A percentile compares a stretch with the other conserved stretches of the same genome.
Conservation (phyloP, 2,797 vertebrate species). For the Calcarius lapponicus region DNA sequence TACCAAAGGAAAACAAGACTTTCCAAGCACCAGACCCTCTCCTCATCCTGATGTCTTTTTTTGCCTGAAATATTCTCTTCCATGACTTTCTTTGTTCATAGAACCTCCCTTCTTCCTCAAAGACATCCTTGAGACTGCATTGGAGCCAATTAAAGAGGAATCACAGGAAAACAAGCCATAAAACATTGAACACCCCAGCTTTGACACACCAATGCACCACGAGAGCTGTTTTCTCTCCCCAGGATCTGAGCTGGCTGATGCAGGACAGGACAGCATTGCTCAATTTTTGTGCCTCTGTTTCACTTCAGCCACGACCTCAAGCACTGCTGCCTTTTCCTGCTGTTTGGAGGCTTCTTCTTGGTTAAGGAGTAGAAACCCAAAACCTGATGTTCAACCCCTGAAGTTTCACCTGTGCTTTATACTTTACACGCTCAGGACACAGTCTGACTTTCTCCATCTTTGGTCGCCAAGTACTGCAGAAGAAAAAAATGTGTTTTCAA, state of each 20-base stretch:
- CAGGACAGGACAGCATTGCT: neutral
- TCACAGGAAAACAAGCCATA: neutral
- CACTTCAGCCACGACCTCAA: neutral
- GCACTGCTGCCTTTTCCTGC: neutral
- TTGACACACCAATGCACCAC: neutral
- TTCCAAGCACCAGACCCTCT: neutral
- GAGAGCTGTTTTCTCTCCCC: neutral
- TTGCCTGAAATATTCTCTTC: neutral
- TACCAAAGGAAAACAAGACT: neutral
- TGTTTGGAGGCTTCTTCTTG: neutral
- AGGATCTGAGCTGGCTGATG: neutral
- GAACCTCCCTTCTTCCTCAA: neutral
- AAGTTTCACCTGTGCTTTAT: neutral
- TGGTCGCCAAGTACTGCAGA: neutral
- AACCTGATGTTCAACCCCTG: neutral
- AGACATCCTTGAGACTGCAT: fast-evolving
- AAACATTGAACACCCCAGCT: neutral
- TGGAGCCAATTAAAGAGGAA: neutral
- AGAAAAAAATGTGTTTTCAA: neutral
- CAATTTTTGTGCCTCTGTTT: neutral
- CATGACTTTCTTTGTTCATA: neutral
- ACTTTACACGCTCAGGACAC: neutral
- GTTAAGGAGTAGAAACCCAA: neutral
- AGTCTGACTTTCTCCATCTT: neutral
- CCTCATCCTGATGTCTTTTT: neutral